Conservation (phyloP, 2,797 vertebrate species). For the Anableps anableps region DNA sequence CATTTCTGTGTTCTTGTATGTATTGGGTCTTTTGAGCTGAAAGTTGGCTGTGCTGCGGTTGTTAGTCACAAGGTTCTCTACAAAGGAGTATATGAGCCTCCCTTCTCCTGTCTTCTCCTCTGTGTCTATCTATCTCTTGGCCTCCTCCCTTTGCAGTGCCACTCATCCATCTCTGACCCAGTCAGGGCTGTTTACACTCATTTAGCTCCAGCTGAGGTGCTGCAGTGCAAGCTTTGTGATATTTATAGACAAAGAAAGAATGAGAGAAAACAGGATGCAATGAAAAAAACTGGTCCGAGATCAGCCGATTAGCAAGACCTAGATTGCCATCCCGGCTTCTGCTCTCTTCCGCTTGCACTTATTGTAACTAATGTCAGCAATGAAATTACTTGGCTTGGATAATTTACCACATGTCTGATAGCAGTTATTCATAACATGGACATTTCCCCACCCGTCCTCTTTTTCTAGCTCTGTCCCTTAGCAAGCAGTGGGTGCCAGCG, state of each 20-base stretch:
- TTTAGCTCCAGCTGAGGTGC: constrained; percentile 71
- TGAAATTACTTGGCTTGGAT: constrained; percentile 55
- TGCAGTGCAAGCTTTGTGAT: constrained; percentile 43
- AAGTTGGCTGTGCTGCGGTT: constrained; percentile 11
- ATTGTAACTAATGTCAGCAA: constrained; percentile 61
- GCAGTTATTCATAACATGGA: constrained; percentile 68
- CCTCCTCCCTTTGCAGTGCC: constrained; percentile 54
- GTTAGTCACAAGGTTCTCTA: constrained; percentile 56
- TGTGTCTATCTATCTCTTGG: constrained; percentile 65
- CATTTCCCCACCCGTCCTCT: constrained; percentile 55
- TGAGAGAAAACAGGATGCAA: constrained; percentile 35
- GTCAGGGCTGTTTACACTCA: constrained; percentile 74
- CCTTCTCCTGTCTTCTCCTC: constrained; percentile 50
- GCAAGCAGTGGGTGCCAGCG: constrained; percentile 50
- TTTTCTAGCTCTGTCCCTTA: constrained; percentile 44
- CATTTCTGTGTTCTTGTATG: constrained; percentile 10
- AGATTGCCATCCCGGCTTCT: constrained; percentile 28
- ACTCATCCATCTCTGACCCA: constrained; percentile 64
- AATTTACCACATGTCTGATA: constrained; percentile 67
- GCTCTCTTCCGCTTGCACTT: constrained; percentile 44
- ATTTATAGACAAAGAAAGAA: constrained; percentile 58
- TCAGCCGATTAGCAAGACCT: constrained; percentile 14
- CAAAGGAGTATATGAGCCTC: constrained; percentile 42
- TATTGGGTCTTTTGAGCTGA: constrained; percentile 29
- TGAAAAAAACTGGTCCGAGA: constrained; percentile 22